These are phyloP conservation scores for Lanistes nyassanus DNA, from an alignment of 1,140 invertebrate genomes.

Conservation along the genomic window DNA sequence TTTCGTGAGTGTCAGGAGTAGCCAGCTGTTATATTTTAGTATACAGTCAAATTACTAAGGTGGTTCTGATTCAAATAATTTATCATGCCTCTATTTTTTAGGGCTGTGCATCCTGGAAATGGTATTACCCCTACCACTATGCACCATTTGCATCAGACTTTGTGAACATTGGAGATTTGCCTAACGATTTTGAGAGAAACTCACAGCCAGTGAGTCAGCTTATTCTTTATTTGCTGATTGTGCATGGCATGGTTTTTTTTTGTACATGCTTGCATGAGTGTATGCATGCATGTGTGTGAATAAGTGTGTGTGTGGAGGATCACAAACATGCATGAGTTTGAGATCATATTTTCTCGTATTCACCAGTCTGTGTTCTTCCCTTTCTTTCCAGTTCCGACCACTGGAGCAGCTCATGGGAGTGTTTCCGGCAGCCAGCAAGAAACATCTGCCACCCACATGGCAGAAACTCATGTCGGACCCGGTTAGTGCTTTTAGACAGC, in stretches of 20 bases:
- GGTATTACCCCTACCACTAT: slow-evolving; percentile 99
- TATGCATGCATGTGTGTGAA: not conserved
- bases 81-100: slow-evolving; percentile 45
- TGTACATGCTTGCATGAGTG: not conserved
- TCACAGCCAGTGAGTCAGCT: slow-evolving; percentile 81
- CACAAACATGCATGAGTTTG: too few species aligned
- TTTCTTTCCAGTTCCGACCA: slow-evolving; percentile 82
- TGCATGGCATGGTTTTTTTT: not conserved
- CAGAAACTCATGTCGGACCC: slow-evolving; percentile 93
- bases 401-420: slow-evolving; percentile 99
- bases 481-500: slow-evolving; percentile 73
- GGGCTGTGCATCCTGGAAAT: slow-evolving; percentile 99
- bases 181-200: slow-evolving; percentile 87
- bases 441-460: slow-evolving; percentile 94
- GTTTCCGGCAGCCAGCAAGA: slow-evolving; percentile 95
- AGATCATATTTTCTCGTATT: not conserved
- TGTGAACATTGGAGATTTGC: slow-evolving; percentile 86
- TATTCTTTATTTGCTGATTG: not conserved
- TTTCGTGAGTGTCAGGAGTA: not conserved
- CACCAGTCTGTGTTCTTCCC: not conserved
- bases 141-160: slow-evolving; percentile 99
- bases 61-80: not conserved
- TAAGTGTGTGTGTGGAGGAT: not conserved
- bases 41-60: not conserved
- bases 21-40: not conserved